Conservation (phyloP, 2,888 invertebrate genomes). For the Blastobasis adustella region DNA sequence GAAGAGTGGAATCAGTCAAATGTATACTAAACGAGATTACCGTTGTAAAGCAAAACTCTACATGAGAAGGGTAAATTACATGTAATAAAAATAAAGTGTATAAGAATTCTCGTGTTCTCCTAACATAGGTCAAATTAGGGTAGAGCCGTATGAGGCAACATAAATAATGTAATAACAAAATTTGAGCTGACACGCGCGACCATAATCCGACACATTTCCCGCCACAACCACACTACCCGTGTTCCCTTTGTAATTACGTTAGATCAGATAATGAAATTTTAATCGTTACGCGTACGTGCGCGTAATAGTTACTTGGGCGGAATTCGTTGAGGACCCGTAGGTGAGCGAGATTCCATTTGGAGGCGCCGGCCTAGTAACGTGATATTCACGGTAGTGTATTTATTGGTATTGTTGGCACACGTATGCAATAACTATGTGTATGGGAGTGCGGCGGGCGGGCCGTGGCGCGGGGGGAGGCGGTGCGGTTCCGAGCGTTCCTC, state of each 20-base stretch:
- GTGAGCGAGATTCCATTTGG: conserved; percentile 2
- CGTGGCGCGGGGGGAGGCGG: background rate
- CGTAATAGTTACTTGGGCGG: background rate
- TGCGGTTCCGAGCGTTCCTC: conserved; percentile 40
- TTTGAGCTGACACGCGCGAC: background rate
- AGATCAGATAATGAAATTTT: conserved; percentile 1
- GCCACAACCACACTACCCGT: background rate
- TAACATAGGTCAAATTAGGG: too few species aligned
- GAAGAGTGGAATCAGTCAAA: too few species aligned
- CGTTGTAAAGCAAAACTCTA: too few species aligned
- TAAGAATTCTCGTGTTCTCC: too few species aligned
- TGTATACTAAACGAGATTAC: too few species aligned
- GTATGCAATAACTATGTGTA: background rate
- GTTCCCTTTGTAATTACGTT: conserved; percentile 1
- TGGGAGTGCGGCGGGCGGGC: background rate
- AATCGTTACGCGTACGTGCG: background rate
- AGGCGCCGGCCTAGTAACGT: conserved; percentile 2
- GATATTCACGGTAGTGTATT: conserved; percentile 1
- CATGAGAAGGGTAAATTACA: too few species aligned
- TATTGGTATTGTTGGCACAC: conserved; percentile 2
- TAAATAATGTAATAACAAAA: too few species aligned
- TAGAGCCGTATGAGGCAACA: too few species aligned
- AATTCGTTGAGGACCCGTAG: background rate
- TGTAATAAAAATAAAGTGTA: too few species aligned
- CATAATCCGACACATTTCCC: background rate